Base-by-base conservation (phyloP, 2,888 invertebrate genomes). In the Entomobrya multifasciata region DNA sequence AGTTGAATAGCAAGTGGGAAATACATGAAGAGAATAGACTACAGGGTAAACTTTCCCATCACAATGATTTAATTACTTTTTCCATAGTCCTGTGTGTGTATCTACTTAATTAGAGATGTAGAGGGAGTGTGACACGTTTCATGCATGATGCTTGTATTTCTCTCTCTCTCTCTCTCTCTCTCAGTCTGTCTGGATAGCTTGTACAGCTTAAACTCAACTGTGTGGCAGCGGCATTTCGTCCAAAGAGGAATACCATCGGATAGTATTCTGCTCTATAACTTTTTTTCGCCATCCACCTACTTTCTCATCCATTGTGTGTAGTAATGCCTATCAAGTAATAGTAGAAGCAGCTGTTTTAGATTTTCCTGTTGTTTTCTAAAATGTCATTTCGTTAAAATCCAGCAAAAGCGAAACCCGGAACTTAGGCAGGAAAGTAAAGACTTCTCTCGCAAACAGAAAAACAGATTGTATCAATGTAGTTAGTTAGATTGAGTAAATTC, bases 1-100 rank as follows among this genome's bases (percentile, higher is more conserved):
- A 30, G 27, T 22, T 22, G 11, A 67, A 1, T 17, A 67, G 20
- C 17, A 6, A n/a, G 3, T 30, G 36, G 17, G 36, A 17, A 36
- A 36, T 44, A 36, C 36, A 36, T 20, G 1, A 25, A 17, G 44
- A 41, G 44, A 22, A 20, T 27, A 49, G 27, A 30, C 49, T 15
- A 49, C 10, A 57, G 47, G 15, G 17, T 49, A 20, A 47, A 49
- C 44, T 70, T 67, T 70, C 25, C 20, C 25, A 72, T 47, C 20
- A 15, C 60, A 78, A 78, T 78, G 60, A 78, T 78, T 78, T 78
- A 78, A 78, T 78, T 78, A 78, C 77, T 55, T 78, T n/a, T 76
- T 78, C 22, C 62, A 72, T 72, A 47, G n/a, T 70, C 49, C 3
- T 15, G 10, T 70, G 20, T 27, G 62, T 67, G 22, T 67, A 20